These are phyloP conservation scores for Sericinus montela DNA, from an alignment of 2,888 invertebrate genomes.

Conservation along the genomic window DNA sequence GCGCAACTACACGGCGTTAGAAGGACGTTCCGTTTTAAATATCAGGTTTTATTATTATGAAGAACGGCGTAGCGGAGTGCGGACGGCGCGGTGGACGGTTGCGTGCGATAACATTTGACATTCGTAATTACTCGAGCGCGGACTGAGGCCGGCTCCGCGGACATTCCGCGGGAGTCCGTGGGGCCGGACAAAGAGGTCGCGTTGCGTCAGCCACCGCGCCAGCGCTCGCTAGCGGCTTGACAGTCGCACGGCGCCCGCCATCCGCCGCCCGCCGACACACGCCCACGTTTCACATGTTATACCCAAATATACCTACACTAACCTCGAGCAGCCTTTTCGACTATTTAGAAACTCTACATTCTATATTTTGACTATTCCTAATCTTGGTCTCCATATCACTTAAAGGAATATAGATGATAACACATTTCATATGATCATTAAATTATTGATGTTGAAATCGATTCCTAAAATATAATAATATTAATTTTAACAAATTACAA, in stretches of 20 bases:
- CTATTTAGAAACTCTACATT: constrained; percentile 38
- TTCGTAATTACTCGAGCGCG: constrained; percentile 77
- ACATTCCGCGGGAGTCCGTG: constrained; percentile 46
- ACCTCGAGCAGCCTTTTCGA: constrained; percentile 58
- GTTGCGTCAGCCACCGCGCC: constrained; percentile 62
- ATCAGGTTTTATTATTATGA: constrained; percentile 80
- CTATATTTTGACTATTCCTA: constrained; percentile 1
- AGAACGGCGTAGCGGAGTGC: constrained; percentile 78
- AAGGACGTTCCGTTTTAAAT: constrained; percentile 81
- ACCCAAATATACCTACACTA: constrained; percentile 54
- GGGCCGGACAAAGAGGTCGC: constrained; percentile 71
- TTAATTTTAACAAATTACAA: no score
- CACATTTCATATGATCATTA: no score
- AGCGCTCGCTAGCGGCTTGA: constrained; percentile 32
- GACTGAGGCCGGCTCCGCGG: constrained; percentile 43
- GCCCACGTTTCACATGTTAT: constrained; percentile 54
- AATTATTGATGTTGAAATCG: no score
- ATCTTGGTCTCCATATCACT: no score
- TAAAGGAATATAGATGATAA: no score
- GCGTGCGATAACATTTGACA: constrained; percentile 80
- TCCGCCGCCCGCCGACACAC: constrained; percentile 33
- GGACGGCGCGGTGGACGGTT: constrained; percentile 74
- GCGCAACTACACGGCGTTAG: constrained; percentile 80
- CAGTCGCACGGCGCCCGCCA: constrained; percentile 25
- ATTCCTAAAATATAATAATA: no score